A percentile compares a stretch with the other conserved stretches of the same genome.
These are phyloP conservation scores for Clavelina lepadiformis DNA, from an alignment of 23 tunicate species.

Conservation along the genomic window DNA sequence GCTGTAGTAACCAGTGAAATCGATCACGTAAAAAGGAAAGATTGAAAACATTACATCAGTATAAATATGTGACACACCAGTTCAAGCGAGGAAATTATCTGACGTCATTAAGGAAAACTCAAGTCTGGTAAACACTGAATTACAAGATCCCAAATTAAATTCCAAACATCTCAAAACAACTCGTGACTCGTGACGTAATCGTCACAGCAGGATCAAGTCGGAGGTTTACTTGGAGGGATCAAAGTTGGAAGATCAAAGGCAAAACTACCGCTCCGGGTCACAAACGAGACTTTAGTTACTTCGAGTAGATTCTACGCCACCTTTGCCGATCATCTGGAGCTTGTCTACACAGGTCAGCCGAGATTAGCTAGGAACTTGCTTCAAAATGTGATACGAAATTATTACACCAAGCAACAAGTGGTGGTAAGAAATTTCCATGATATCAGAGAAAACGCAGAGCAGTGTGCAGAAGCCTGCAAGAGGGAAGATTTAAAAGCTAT, in stretches of 20 bases:
- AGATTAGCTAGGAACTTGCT: conserved; percentile 82
- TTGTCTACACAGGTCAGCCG: conserved; percentile 85
- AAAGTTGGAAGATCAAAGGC: conserved; percentile 44
- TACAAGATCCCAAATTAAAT: too few species aligned
- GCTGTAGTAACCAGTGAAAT: too few species aligned
- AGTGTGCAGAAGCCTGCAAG: conserved; percentile 48
- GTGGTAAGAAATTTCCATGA: conserved; percentile 45
- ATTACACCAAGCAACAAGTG: conserved; percentile 53
- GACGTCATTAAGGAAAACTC: too few species aligned
- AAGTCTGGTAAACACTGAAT: too few species aligned
- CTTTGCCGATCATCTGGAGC: conserved; percentile 40
- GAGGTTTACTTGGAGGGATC: conserved; percentile 78
- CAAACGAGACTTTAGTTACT: conserved; percentile 23
- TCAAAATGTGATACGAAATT: conserved; percentile 81
- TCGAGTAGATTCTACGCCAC: conserved; percentile 26
- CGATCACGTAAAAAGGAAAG: too few species aligned
- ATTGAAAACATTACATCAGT: too few species aligned
- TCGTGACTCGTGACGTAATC: too few species aligned
- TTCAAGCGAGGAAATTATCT: too few species aligned
- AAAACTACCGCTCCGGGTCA: conserved; percentile 44
- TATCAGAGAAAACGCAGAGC: conserved; percentile 49
- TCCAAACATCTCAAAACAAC: too few species aligned
- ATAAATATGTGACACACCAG: too few species aligned
- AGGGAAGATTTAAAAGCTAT: conserved; percentile 19
- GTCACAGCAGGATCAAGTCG: conserved; percentile 99